These are phyloP conservation scores for Leptopilina clavipes DNA, from an alignment of 1,140 invertebrate species.

Conservation along the genomic window DNA sequence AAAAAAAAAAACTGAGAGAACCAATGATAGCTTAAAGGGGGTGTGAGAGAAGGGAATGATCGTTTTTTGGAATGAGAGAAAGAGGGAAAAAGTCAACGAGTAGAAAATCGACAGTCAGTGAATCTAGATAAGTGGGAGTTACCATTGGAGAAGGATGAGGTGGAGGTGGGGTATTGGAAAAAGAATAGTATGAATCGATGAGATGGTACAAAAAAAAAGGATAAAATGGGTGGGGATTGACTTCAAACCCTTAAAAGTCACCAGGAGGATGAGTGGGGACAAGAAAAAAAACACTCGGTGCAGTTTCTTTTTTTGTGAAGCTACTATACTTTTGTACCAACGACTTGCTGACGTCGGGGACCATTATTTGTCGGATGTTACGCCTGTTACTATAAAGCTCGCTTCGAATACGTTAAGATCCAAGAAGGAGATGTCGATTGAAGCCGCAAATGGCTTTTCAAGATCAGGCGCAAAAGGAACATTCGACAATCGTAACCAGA, in stretches of 20 bases:
- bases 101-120: constrained; percentile 33
- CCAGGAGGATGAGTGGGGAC: not conserved
- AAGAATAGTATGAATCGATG: constrained; percentile 3
- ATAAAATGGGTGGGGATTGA: not conserved
- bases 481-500: not conserved
- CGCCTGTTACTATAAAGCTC: constrained; percentile 45
- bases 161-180: constrained; percentile 49
- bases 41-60: constrained; percentile 7
- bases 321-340: constrained; percentile 37
- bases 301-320: constrained; percentile 33
- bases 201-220: no score
- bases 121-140: not conserved
- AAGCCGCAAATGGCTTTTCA: constrained; percentile 57
- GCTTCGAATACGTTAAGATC: constrained; percentile 62
- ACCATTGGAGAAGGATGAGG: constrained; percentile 24
- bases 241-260: constrained; percentile 26
- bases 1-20: constrained; percentile 44
- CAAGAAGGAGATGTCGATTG: constrained; percentile 54
- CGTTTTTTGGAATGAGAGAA: constrained; percentile 10
- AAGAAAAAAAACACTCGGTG: not conserved
- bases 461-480: constrained; percentile 48
- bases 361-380: constrained; percentile 61
- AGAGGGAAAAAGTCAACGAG: constrained; percentile 44
- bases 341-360: constrained; percentile 64
- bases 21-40: constrained; percentile 43